Evolutionary conservation across 2,797 vertebrate species (phyloP), one percentile per base, ranked within the genome.

Genomic region (Leucoraja ocellata): DNA sequence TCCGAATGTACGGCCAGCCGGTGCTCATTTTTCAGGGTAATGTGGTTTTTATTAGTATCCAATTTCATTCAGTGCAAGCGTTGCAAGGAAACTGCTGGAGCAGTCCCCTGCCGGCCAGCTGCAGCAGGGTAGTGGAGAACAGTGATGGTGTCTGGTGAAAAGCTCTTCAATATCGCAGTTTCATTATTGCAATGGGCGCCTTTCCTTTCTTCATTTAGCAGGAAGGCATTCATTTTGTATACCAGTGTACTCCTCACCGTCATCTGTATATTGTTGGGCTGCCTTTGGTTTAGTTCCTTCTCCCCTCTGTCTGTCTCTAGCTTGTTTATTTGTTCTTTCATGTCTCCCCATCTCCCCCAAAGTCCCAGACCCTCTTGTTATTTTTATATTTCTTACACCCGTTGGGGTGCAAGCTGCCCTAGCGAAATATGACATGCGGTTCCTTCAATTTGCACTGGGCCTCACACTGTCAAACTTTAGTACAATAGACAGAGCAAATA

Each of bases 31-130:
- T 92, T 92, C 71, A 92, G 71, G 90, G 65, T 92, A 92, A 92
- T 92, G 90, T 39, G 28, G 71, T 92, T 92, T 92, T 92, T 76
- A 92, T 92, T 92, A 92, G 90, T 92, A 54, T 92, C 68, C 90
- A 91, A 76, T 92, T 92, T 92, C 90, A 74, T 92, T 76, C 71
- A n/a, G 39, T 92, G 90, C 68, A 58, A 92, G 73, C 58, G 46
- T 54, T 92, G 90, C 25, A 71, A 54, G 39, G 71, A 92, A 92
- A 76, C 71, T 76, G 25, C 71, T 92, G 71, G 76, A 92, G 90
- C 46, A 46, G 73, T 92, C 71, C 73, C 46, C 54, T n/a, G 71
- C 58, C 23, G 25, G 39, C 90, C 90, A 25, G 90, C 39, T 74
- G 23, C 39, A 68, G 73, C 73, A 32, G 39, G 0, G 25, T 18